Conservation (phyloP, 2,113 vertebrate species). For the Lutjanus erythropterus region DNA sequence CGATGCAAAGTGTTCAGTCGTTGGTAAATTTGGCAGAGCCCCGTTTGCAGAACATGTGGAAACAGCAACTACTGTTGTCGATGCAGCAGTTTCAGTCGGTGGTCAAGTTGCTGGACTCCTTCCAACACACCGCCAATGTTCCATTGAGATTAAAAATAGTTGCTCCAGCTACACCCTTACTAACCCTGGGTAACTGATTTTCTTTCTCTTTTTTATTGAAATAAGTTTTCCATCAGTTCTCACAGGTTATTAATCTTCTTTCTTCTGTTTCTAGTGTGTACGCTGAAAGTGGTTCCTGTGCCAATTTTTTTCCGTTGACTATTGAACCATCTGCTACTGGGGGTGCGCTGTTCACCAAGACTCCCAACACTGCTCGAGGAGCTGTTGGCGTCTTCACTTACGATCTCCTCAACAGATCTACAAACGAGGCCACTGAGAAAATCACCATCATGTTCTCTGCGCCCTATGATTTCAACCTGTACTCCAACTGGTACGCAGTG, state of each 20-base stretch:
- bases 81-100: not conserved
- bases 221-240: not conserved
- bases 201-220: not conserved
- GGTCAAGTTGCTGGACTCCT: not conserved
- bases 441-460: not conserved
- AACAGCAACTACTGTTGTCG: rapidly evolving
- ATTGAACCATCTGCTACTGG: not conserved
- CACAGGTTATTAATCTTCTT: not conserved
- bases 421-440: not conserved
- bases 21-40: no score
- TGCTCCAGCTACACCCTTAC: not conserved
- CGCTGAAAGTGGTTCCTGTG: not conserved
- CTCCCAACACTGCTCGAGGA: not conserved
- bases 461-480: no score
- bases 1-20: no score
- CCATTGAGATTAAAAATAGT: not conserved
- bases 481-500: no score
- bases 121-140: not conserved
- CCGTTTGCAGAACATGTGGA: no score
- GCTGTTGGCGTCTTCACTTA: not conserved
- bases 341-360: no score
- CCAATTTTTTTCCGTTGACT: not conserved
- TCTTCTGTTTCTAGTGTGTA: not conserved
- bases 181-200: not conserved
- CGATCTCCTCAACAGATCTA: not conserved